Evolutionary conservation across 1,140 invertebrate genomes (phyloP).

Genomic region (Lasaia peninsularis): DNA sequence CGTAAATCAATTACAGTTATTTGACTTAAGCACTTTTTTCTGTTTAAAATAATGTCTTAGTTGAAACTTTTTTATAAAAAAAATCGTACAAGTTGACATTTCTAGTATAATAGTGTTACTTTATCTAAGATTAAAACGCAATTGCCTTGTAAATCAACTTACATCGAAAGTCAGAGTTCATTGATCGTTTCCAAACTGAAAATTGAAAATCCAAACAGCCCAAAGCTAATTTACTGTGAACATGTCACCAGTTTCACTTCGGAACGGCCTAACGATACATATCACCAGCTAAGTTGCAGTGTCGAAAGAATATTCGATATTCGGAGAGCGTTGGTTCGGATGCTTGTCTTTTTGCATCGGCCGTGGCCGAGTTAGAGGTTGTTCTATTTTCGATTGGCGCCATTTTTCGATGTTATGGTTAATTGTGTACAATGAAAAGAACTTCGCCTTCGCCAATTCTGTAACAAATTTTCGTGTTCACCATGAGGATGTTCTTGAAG

Average conservation of each 20-base stretch:
- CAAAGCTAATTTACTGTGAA: slow-evolving; percentile 7
- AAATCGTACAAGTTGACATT: too few species aligned
- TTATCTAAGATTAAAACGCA: too few species aligned
- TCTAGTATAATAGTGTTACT: too few species aligned
- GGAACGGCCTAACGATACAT: slow-evolving; percentile 29
- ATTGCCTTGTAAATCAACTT: too few species aligned
- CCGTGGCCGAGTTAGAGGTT: slow-evolving; percentile 70
- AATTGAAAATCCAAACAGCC: slow-evolving; percentile 4
- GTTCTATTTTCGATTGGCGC: slow-evolving; percentile 64
- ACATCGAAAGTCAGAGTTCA: not conserved
- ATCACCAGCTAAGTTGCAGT: slow-evolving; percentile 25
- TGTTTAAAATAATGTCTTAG: too few species aligned
- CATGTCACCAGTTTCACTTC: slow-evolving; percentile 22
- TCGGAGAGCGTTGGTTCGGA: slow-evolving; percentile 22
- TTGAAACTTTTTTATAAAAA: too few species aligned
- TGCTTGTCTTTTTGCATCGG: slow-evolving; percentile 60
- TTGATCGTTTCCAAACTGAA: not conserved
- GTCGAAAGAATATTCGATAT: slow-evolving; percentile 36
- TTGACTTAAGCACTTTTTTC: too few species aligned
- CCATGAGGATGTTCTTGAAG: too few species aligned
- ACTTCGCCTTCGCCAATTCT: slow-evolving; percentile 26
- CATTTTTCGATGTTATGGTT: slow-evolving; percentile 40
- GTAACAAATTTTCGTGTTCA: slow-evolving; percentile 27
- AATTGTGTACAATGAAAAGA: not conserved
- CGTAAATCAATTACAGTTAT: too few species aligned